Percentiles rank a stretch among this genome's conserved stretches.
These are phyloP conservation scores for Ceyx cyanopectus DNA, from an alignment of 2,113 vertebrate genomes.

Conservation along the genomic window DNA sequence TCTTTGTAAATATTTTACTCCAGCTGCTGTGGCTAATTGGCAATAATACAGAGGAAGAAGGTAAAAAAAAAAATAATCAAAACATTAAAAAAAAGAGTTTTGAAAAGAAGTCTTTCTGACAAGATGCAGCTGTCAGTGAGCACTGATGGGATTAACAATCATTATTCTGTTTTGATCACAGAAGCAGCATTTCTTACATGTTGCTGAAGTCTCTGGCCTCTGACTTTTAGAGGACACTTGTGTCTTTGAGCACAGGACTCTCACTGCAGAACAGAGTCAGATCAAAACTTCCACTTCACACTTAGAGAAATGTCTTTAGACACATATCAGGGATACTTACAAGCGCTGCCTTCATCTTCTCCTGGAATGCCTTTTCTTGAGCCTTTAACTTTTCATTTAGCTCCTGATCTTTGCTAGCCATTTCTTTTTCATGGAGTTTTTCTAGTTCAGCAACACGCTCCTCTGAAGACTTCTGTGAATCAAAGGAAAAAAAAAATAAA, in stretches of 20 bases:
- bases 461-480: slow-evolving; percentile 88
- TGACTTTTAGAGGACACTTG: background rate
- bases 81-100: background rate
- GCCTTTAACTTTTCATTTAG: slow-evolving; percentile 69
- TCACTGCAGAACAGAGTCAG: background rate
- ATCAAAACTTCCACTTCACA: background rate
- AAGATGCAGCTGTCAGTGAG: background rate
- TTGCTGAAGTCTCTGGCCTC: background rate
- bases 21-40: background rate
- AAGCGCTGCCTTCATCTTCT: slow-evolving; percentile 83
- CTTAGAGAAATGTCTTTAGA: background rate
- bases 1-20: background rate
- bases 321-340: slow-evolving; percentile 73
- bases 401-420: slow-evolving; percentile 87
- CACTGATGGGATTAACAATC: background rate
- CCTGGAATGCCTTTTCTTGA: slow-evolving; percentile 72
- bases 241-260: background rate
- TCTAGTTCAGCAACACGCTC: slow-evolving; percentile 84
- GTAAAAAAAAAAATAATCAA: background rate
- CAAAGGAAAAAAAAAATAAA: background rate
- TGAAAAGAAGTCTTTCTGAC: background rate
- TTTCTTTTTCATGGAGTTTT: slow-evolving; percentile 81
- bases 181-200: background rate
- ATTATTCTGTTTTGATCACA: background rate
- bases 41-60: background rate